phyloP scores from a whole-genome alignment of 2,888 invertebrate species.

The Nephrocerus scutellatus region DNA sequence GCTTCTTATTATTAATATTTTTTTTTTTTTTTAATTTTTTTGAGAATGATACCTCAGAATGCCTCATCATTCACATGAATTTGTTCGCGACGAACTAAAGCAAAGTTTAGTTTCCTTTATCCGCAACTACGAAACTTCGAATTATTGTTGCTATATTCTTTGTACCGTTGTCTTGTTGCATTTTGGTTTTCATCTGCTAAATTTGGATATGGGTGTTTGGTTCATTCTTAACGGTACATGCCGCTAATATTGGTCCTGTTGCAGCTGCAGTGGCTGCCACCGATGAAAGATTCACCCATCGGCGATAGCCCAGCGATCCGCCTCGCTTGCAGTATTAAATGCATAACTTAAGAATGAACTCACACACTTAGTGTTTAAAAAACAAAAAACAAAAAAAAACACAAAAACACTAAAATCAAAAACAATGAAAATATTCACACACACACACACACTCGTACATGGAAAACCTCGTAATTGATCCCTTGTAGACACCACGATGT shows the following conservation, averaged over 20 bases:
- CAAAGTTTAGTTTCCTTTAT: no score
- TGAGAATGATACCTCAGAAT: no score
- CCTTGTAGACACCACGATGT: no score
- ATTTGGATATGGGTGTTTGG: constrained; percentile 20
- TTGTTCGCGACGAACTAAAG: no score
- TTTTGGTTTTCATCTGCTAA: constrained; percentile 24
- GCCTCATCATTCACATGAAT: no score
- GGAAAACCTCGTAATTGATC: no score
- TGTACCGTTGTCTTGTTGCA: constrained; percentile 25
- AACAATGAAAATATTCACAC: constrained; percentile 2
- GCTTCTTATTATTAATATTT: no score
- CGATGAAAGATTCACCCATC: no score
- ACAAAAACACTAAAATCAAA: constrained; percentile 7
- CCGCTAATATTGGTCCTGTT: constrained; percentile 22
- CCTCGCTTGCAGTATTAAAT: constrained; percentile 20
- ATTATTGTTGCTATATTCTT: constrained; percentile 23
- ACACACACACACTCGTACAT: constrained; percentile 10
- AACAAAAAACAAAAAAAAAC: no score
- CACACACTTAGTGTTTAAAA: constrained; percentile 24
- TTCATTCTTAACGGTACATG: constrained; percentile 22
- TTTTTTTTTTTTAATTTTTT: no score
- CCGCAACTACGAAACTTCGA: no score
- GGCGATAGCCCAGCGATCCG: constrained; percentile 8
- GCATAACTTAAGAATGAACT: constrained; percentile 22
- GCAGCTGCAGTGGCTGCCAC: no score